phyloP scores from a whole-genome alignment of 2,113 vertebrate genomes.

The Tricholaema leucomelas region DNA sequence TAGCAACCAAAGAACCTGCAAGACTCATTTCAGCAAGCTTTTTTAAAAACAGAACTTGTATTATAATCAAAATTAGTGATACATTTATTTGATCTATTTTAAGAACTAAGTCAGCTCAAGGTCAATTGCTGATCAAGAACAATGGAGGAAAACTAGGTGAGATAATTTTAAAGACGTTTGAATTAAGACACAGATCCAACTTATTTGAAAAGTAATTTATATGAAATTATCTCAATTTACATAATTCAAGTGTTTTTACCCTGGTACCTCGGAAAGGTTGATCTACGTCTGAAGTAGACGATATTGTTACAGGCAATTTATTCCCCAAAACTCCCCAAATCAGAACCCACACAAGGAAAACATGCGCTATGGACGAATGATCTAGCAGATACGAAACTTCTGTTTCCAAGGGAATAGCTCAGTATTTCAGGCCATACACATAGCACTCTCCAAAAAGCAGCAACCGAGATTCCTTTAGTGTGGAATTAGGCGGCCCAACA shows the following conservation, averaged over 20 bases:
- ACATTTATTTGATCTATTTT: constrained; percentile 70
- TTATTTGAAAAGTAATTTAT: constrained; percentile 58
- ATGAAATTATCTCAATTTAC: constrained; percentile 58
- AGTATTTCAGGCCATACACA: background rate
- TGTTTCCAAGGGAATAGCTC: constrained; percentile 42
- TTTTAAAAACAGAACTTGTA: constrained; percentile 57
- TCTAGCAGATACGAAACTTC: constrained; percentile 45
- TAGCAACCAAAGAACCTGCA: constrained; percentile 49
- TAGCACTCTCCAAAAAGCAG: constrained; percentile 23
- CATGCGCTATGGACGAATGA: background rate
- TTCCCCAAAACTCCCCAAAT: background rate
- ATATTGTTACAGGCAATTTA: background rate
- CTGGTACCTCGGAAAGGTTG: constrained; percentile 20
- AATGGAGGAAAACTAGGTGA: constrained; percentile 69
- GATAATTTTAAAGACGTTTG: constrained; percentile 62
- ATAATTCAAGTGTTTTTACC: constrained; percentile 44
- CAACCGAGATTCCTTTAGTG: constrained; percentile 43
- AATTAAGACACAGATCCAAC: constrained; percentile 59
- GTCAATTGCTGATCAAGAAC: constrained; percentile 73
- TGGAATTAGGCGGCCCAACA: constrained; percentile 67
- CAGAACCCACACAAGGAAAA: constrained; percentile 18
- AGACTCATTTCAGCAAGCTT: constrained; percentile 56
- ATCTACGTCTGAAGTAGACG: constrained; percentile 59
- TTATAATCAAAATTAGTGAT: constrained; percentile 65
- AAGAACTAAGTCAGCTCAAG: constrained; percentile 68